Base-by-base conservation (phyloP, 2,113 vertebrate genomes). In the Ovis canadensis region DNA sequence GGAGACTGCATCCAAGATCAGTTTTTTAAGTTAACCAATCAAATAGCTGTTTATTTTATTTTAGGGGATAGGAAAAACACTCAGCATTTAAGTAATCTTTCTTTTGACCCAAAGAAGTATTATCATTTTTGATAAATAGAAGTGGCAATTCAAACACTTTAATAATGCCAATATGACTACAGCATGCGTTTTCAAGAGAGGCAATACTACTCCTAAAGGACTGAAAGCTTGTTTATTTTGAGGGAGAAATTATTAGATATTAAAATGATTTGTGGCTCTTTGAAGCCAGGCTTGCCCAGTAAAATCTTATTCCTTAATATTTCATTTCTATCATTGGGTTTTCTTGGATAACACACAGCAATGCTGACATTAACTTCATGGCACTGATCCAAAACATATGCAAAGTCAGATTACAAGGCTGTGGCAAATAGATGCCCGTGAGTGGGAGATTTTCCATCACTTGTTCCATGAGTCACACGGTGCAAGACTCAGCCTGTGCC, bases 271-370 rank as follows among this genome's bases (percentile, higher is more conserved):
- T 90, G 33, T 36, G 85, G 52, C 15, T 15, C 13, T 85, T 29
- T 62, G 33, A 93, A 59, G 40, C 57, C 31, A 85, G 25, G 10
- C n/a, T 81, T 74, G 87, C 27, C 33, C 8, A 74, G 74, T 25
- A 64, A 55, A 80, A 45, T 86, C 16, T 90, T 94, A 25, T 84
- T 93, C 23, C 64, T 82, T 82, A 33, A 40, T 48, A 54, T 81
- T 86, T 7, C 29, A 29, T 90, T 95, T 90, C 31, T 90, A 25
- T 87, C 43, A 52, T 33, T 71, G 85, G 6, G 2, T 88, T 71
- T 82, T 82, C 50, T 64, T 50, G 17, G 59, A 31, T 57, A 19
- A 92, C 27, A 59, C 59, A 81, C 8, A 71, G 33, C 27, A 57
- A 2, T 14, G 45, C 21, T 81, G 60, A 57, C 33, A 10, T 9